A percentile compares a stretch with the other conserved stretches of the same genome.
phyloP scores from a whole-genome alignment of 2,113 vertebrate genomes.

The Tauraco erythrolophus region DNA sequence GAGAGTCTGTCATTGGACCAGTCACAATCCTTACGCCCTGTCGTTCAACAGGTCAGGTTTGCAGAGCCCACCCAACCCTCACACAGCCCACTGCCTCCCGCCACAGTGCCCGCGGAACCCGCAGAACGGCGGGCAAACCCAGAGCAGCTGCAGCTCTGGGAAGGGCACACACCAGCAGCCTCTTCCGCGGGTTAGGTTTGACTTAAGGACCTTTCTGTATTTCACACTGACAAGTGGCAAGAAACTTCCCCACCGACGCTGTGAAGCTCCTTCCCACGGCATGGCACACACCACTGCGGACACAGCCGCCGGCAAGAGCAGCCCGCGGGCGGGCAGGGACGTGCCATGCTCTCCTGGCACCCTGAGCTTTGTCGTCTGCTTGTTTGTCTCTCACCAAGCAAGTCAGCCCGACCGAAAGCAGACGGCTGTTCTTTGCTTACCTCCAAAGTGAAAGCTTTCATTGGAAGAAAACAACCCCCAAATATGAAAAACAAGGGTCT shows the following conservation, averaged over 20 bases:
- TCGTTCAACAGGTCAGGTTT: too few species aligned
- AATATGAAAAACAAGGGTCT: not conserved
- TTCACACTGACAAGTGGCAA: not conserved
- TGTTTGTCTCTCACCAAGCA: not conserved
- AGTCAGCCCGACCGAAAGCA: not conserved
- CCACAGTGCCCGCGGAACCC: too few species aligned
- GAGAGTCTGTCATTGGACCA: too few species aligned
- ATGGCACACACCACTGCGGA: fast-evolving
- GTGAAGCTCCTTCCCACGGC: not conserved
- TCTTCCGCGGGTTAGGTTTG: too few species aligned
- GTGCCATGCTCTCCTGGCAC: fast-evolving
- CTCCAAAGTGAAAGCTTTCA: not conserved
- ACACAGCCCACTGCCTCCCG: too few species aligned
- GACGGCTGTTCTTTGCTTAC: not conserved
- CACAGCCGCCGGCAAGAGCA: not conserved
- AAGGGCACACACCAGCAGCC: too few species aligned
- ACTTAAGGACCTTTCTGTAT: not conserved
- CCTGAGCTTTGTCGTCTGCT: not conserved
- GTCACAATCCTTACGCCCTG: too few species aligned
- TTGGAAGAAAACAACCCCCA: not conserved
- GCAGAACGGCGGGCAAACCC: too few species aligned
- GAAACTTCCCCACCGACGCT: fast-evolving
- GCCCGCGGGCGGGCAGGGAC: not conserved
- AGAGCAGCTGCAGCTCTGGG: too few species aligned
- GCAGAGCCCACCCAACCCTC: too few species aligned